Percentiles rank a stretch among this genome's conserved stretches.
These are phyloP conservation scores for Ornithorhynchus anatinus DNA, from an alignment of 2,113 vertebrate genomes.

Conservation along the genomic window DNA sequence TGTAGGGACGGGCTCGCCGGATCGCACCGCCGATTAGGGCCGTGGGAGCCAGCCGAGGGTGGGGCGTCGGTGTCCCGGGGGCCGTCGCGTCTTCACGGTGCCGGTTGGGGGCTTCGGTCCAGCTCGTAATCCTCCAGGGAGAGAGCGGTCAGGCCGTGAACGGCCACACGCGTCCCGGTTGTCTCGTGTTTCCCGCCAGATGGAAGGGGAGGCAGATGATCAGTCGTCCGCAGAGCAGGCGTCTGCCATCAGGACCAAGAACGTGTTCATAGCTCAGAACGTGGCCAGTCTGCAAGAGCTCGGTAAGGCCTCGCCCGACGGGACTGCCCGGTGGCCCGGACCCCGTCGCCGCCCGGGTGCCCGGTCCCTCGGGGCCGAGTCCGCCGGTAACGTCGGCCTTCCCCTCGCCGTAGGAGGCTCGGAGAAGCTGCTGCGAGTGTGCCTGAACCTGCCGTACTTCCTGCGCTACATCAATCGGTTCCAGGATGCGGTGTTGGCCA, in stretches of 20 bases:
- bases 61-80: too few relatives aligned
- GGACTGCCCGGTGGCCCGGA: too few relatives aligned
- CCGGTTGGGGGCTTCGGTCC: too few relatives aligned
- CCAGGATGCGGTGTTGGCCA: constrained; percentile 96
- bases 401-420: constrained; percentile 82
- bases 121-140: too few relatives aligned
- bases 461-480: constrained; percentile 98
- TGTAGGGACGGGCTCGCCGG: too few relatives aligned
- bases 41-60: too few relatives aligned
- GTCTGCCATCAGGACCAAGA: constrained; percentile 90
- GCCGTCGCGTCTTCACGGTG: too few relatives aligned
- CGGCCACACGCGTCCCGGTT: not conserved
- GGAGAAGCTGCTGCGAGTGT: constrained; percentile 94
- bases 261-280: constrained; percentile 96
- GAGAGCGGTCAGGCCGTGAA: too few relatives aligned
- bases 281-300: constrained; percentile 97
- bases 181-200: constrained; percentile 64
- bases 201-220: constrained; percentile 90
- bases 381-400: not conserved
- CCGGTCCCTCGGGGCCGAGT: too few relatives aligned
- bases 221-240: constrained; percentile 86
- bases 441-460: constrained; percentile 97
- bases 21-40: too few relatives aligned
- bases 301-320: constrained; percentile 73
- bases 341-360: too few relatives aligned